A percentile compares a stretch with the other conserved stretches of the same genome.
Conservation (phyloP, 2,888 invertebrate genomes). For the Tipula vernalis region DNA sequence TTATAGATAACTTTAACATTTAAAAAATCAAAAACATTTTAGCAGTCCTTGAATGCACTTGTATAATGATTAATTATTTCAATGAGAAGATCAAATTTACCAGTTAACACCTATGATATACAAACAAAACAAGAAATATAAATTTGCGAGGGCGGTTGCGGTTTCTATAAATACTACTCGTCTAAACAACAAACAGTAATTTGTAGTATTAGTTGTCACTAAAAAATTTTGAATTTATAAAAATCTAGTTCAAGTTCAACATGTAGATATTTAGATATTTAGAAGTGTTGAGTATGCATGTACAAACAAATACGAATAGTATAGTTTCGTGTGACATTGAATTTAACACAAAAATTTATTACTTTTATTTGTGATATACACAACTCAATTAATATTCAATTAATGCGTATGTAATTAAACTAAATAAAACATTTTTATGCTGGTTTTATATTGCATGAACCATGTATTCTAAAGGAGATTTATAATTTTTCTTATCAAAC, state of each 20-base stretch:
- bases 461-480: not conserved
- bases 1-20: no score
- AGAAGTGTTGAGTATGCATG: not conserved
- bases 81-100: not conserved
- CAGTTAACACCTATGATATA: not conserved
- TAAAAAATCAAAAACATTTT: no score
- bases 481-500: not conserved
- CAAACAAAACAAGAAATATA: not conserved
- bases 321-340: not conserved
- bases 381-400: not conserved
- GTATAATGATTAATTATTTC: not conserved
- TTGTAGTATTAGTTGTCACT: not conserved
- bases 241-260: not conserved
- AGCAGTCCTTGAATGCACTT: no score
- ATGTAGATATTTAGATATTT: not conserved
- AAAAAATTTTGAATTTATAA: not conserved
- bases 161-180: not conserved
- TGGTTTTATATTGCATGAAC: not conserved
- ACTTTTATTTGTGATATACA: not conserved
- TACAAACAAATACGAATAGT: not conserved
- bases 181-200: not conserved
- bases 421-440: not conserved
- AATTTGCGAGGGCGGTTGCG: not conserved
- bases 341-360: not conserved
- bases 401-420: not conserved